These are phyloP conservation scores for Liposcelis brunnea DNA, from an alignment of 2,888 invertebrate genomes.

Conservation along the genomic window DNA sequence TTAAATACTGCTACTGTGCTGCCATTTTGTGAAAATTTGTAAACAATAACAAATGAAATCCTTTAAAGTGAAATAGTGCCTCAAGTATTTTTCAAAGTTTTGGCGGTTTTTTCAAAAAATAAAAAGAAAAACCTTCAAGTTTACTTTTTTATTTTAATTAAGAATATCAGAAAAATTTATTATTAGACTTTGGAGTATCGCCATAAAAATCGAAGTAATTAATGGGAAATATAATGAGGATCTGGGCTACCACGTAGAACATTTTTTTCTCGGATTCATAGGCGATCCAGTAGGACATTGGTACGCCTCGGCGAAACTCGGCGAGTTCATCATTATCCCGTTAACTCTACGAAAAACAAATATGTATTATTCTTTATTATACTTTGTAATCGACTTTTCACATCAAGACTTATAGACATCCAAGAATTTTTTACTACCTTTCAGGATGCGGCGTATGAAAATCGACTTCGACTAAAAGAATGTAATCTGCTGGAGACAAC, in stretches of 20 bases:
- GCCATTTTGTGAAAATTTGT: no score
- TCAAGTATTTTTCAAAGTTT: no score
- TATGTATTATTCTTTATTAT: slow-evolving; percentile 19
- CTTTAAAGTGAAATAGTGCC: no score
- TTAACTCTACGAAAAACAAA: slow-evolving; percentile 26
- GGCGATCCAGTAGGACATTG: slow-evolving; percentile 28
- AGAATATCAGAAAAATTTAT: no score
- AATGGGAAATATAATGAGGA: no score
- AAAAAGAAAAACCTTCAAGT: no score
- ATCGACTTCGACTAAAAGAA: slow-evolving; percentile 32
- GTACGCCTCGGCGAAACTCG: slow-evolving; percentile 30
- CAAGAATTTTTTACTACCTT: slow-evolving; percentile 23
- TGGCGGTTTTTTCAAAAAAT: no score
- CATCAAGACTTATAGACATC: not conserved
- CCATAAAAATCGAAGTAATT: no score
- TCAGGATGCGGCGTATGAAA: slow-evolving; percentile 34
- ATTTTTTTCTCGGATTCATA: slow-evolving; percentile 31
- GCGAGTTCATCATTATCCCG: slow-evolving; percentile 34
- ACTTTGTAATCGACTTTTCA: not conserved
- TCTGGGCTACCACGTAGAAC: slow-evolving; percentile 31
- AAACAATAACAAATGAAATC: no score
- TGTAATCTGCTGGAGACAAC: slow-evolving; percentile 31
- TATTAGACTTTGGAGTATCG: no score
- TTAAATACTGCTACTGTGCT: no score
- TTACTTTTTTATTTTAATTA: no score